Base-by-base conservation (phyloP, 2,113 vertebrate species). In the Gymnorhina tibicen region DNA sequence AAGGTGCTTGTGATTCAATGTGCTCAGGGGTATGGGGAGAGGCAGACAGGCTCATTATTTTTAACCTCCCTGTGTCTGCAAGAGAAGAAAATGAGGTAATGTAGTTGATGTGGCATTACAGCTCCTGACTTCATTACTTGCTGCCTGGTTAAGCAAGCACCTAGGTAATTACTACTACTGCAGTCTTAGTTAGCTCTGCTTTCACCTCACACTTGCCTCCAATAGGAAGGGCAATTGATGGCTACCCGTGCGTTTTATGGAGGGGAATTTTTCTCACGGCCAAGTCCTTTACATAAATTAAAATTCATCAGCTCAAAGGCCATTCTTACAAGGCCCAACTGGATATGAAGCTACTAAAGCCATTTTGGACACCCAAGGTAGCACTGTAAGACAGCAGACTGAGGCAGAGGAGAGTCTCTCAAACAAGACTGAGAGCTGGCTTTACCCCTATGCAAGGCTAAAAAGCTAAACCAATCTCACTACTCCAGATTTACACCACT, bases 1-100 rank as follows among this genome's bases (percentile, higher is more conserved):
- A 97, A 98, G 97, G 97, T 97, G 96, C 97, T 97, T 94, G 97
- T 90, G 98, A 97, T 97, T 97, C 97, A 97, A 55, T 97, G 97
- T 74, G 97, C 98, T 98, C 97, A 91, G 94, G 97, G 97, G 95
- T 96, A 97, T 35, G 58, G 76, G 42, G 63, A 14, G 68, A 96
- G 79, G 91, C 89, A 97, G 97, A 97, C 97, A 97, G 93, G 94
- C 94, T 95, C 96, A 95, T 97, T 96, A 95, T 96, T 97, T 95
- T 93, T 89, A 94, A 93, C 91, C 94, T 90, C 96, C 92, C 93
- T 76, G 83, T 85, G 85, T 94, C 91, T 89, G 87, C 87, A 85
- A 90, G 83, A 97, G 95, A 85, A 94, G 89, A 94, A 91, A 83
- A 82, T 88, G 87, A 96, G 85, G 93, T 91, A 93, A 95, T 64